Percentiles rank a stretch among this genome's conserved stretches.
Conservation (phyloP, 2,113 vertebrate species). For the Heptranchias perlo region DNA sequence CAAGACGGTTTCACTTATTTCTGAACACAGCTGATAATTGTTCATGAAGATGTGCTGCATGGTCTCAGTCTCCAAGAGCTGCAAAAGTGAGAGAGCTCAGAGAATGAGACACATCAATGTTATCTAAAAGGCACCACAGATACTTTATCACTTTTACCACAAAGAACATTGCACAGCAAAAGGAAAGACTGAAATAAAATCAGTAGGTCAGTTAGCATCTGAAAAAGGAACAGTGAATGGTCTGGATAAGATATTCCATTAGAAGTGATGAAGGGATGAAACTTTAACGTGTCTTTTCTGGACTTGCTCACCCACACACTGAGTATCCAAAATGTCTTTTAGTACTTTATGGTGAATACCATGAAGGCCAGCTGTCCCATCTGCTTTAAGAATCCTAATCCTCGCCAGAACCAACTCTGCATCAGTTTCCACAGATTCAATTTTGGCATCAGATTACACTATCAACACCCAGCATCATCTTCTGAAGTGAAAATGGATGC, state of each 20-base stretch:
- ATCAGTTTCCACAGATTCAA: background rate
- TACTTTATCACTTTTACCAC: background rate
- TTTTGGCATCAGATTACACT: background rate
- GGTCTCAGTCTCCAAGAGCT: slow-evolving; percentile 91
- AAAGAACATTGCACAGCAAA: background rate
- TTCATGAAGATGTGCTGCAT: slow-evolving; percentile 97
- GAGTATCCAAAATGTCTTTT: background rate
- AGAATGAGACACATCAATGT: rapidly evolving
- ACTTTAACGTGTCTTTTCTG: background rate
- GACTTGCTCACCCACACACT: background rate
- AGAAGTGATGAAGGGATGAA: background rate
- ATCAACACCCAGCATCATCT: background rate
- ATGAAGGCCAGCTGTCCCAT: background rate
- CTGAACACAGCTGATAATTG: slow-evolving; percentile 91
- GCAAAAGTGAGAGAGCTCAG: background rate
- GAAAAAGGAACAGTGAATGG: background rate
- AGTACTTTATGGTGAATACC: background rate
- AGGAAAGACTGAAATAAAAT: background rate
- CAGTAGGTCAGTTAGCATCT: background rate
- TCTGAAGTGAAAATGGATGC: background rate
- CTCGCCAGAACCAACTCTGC: no score
- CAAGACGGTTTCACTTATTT: slow-evolving; percentile 81
- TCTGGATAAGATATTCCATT: background rate
- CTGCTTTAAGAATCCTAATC: background rate
- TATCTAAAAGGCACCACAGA: background rate